Evolutionary conservation across 2,888 invertebrate genomes (phyloP), one percentile per base, ranked within the genome.

Genomic region (Dicycla oo): DNA sequence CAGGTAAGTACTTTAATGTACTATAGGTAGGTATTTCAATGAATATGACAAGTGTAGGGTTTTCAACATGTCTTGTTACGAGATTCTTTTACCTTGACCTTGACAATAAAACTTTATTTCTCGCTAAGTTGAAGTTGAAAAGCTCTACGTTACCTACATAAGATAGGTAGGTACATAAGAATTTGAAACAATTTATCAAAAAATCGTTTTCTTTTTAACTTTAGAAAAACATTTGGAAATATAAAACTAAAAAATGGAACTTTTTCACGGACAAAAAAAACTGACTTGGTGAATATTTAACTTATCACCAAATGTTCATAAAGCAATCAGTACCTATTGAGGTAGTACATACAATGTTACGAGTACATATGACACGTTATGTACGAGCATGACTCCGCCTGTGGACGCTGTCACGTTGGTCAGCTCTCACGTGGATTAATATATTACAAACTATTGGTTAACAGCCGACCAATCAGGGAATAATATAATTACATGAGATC

Each of bases 401-500:
- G 60, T 61, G 64, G 51, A 51, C 51, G 40, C 76, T 65, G 57
- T 60, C 65, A 47, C 51, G 64, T 51, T 18, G 47, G 18, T 64
- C 51, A 53, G 20, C 30, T 72, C 60, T 62, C 45, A 67, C 43
- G 51, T 69, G 58, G 40, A 70, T 70, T 71, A 56, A 56, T 47
- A 74, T 47, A 76, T 58, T 58, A 40, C 69, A 65, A 80, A 71
- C 81, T 78, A 86, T 85, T 84, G 85, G 86, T 57, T 79, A 69
- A 51, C 60, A 54, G 61, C 56, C 65, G 69, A 73, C 85, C 86
- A 84, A 86, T 86, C 75, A 71, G 71, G 81, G 60, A 67, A 78
- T 78, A 75, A 73, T 26, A 58, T 66, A 68, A 69, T 73, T 70
- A 78, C 51, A 57, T 69, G 64, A 67, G 74, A 73, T 66, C 70